Evolutionary conservation across 1,140 invertebrate genomes (phyloP).

Genomic region (Drosophila eugracilis): DNA sequence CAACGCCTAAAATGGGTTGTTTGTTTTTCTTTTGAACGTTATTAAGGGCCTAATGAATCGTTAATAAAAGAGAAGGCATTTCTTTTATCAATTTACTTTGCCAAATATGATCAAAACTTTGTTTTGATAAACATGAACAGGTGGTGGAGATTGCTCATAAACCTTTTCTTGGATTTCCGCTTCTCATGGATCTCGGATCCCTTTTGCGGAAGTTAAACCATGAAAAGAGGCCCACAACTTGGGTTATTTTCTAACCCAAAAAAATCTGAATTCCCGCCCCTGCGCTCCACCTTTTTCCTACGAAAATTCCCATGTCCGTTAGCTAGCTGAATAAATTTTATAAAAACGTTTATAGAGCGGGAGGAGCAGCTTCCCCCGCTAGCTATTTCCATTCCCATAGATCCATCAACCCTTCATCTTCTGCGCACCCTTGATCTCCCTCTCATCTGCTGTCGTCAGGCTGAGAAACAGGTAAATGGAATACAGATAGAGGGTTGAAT

Average conservation of each 20-base stretch:
- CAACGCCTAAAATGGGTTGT: background rate
- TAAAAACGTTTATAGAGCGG: background rate
- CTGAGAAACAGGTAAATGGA: conserved; percentile 22
- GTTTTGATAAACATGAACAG: background rate
- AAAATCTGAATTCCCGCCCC: conserved; percentile 16
- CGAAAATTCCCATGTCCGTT: conserved; percentile 26
- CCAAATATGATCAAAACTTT: background rate
- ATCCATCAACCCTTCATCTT: conserved; percentile 43
- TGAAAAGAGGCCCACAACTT: conserved; percentile 25
- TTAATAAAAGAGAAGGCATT: background rate
- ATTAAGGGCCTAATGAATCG: background rate
- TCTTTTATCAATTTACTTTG: no score
- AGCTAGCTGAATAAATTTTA: background rate
- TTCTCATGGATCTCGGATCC: conserved; percentile 19
- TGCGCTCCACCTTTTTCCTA: conserved; percentile 19
- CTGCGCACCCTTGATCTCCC: conserved; percentile 34
- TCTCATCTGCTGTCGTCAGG: conserved; percentile 4
- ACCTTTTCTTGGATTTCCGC: conserved; percentile 27
- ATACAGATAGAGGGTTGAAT: conserved; percentile 1
- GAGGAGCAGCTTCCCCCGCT: conserved; percentile 2
- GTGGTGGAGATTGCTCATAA: no score
- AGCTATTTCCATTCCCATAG: conserved; percentile 9
- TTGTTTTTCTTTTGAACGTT: background rate
- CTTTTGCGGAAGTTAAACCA: conserved; percentile 24
- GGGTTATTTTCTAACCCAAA: conserved; percentile 37